phyloP scores from a whole-genome alignment of 2,113 vertebrate genomes.

The Laticauda colubrina region DNA sequence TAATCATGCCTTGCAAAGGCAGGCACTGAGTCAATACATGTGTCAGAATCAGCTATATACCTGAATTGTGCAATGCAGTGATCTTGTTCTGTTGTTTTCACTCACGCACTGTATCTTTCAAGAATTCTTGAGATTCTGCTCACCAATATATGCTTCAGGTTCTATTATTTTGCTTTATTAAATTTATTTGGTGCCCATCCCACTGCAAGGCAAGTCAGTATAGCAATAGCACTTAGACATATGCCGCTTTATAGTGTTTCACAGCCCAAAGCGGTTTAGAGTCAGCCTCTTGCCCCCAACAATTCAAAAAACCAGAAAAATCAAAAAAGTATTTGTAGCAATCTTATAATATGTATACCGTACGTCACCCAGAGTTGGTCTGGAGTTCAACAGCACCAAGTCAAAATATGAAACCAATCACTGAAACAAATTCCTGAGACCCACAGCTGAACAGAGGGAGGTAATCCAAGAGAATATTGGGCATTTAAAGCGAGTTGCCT shows the following conservation, averaged over 20 bases:
- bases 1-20: neutral
- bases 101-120: neutral
- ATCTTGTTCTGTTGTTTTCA: neutral
- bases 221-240: too few species aligned
- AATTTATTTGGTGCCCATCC: neutral
- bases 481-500: neutral
- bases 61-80: too few species aligned
- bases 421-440: neutral
- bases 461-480: neutral
- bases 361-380: neutral
- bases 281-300: too few species aligned
- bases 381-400: neutral
- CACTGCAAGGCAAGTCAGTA: neutral
- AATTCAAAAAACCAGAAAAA: too few species aligned
- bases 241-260: too few species aligned
- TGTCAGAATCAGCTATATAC: neutral
- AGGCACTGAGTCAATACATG: neutral
- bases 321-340: too few species aligned
- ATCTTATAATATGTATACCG: too few species aligned
- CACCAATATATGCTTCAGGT: neutral
- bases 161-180: neutral
- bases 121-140: neutral
- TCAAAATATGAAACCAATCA: neutral
- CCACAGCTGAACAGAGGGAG: neutral
- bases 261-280: too few species aligned